phyloP scores from a whole-genome alignment of 2,113 vertebrate species.

The Delphinapterus leucas region DNA sequence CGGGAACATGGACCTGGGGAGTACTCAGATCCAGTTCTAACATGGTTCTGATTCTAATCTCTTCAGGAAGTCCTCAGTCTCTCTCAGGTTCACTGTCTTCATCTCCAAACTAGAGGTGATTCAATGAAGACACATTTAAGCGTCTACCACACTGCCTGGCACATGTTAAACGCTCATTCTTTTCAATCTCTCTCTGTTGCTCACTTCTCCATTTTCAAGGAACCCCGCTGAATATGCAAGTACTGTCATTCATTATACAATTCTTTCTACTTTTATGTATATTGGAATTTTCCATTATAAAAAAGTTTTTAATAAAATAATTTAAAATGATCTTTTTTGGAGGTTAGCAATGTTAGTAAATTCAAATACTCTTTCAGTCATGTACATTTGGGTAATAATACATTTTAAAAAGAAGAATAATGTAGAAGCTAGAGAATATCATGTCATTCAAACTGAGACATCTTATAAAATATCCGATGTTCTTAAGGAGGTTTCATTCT shows the following conservation, averaged over 20 bases:
- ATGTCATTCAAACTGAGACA: slow-evolving; percentile 7
- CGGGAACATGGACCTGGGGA: not conserved
- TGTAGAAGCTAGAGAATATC: not conserved
- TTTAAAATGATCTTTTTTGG: not conserved
- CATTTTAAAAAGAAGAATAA: not conserved
- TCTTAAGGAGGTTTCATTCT: slow-evolving; percentile 12
- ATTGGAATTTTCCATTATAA: not conserved
- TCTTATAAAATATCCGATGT: not conserved
- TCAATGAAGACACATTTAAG: not conserved
- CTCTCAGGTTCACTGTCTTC: not conserved
- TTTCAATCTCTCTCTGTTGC: not conserved
- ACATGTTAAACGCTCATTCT: not conserved
- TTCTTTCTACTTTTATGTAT: not conserved
- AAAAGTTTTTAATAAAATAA: not conserved
- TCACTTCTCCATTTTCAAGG: not conserved
- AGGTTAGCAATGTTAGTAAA: not conserved
- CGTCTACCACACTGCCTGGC: not conserved
- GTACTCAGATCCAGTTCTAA: not conserved
- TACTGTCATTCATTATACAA: not conserved
- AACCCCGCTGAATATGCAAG: not conserved
- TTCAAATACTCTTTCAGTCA: not conserved
- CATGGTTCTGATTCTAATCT: not conserved
- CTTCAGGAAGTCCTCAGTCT: not conserved
- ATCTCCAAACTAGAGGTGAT: not conserved
- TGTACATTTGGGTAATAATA: not conserved